Evolutionary conservation across 2,797 vertebrate genomes (phyloP).

Genomic region (Lophius americanus): DNA sequence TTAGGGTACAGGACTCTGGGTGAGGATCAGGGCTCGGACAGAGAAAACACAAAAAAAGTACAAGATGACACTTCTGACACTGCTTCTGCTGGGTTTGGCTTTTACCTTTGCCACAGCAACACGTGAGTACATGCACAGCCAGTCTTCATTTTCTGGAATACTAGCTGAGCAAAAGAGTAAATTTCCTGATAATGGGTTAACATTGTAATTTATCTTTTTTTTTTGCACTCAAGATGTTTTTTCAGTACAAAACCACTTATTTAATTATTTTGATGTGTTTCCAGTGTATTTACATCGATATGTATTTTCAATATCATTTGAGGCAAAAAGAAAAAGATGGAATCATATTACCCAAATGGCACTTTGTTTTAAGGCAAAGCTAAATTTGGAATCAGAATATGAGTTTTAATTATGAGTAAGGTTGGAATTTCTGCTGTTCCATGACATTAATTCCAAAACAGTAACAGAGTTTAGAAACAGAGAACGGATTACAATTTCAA

Average conservation of each 20-base stretch:
- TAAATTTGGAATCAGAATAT: not conserved
- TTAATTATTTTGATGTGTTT: not conserved
- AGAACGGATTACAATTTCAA: not conserved
- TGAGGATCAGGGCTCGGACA: constrained; percentile 59
- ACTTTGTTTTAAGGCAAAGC: not conserved
- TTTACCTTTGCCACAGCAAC: constrained; percentile 56
- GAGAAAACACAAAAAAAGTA: constrained; percentile 28
- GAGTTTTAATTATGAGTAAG: not conserved
- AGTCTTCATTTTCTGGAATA: not conserved
- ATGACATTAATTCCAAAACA: not conserved
- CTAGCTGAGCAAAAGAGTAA: not conserved
- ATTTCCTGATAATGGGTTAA: not conserved
- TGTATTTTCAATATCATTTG: not conserved
- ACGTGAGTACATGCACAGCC: constrained; percentile 72
- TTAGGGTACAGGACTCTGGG: constrained; percentile 59
- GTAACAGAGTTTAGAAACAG: constrained; percentile 3
- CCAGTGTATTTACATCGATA: not conserved
- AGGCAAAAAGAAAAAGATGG: not conserved
- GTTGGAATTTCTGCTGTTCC: not conserved
- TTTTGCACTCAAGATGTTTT: not conserved
- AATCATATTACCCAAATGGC: not conserved
- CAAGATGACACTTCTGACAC: constrained; percentile 74
- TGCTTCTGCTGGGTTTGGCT: constrained; percentile 63
- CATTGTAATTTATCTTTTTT: too few species aligned
- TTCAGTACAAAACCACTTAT: not conserved